Percentiles rank a stretch among this genome's conserved stretches.
These are phyloP conservation scores for Eupithecia dodoneata DNA, from an alignment of 2,888 invertebrate species.

Conservation along the genomic window DNA sequence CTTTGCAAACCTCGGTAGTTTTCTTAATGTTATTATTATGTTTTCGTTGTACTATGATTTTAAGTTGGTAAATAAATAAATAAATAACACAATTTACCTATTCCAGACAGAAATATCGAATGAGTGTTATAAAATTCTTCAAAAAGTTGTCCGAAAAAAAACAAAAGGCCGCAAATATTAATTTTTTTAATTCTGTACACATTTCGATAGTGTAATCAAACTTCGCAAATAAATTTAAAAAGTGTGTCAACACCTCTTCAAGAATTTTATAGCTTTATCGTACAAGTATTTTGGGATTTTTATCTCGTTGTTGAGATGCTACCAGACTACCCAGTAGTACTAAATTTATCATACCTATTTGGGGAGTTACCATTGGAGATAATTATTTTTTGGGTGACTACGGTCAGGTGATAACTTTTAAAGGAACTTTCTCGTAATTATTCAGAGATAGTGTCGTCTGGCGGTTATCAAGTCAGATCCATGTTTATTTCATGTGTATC, in stretches of 20 bases:
- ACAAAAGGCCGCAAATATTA: neutral
- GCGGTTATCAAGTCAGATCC: neutral
- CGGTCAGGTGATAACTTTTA: neutral
- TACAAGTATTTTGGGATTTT: conserved; percentile 16
- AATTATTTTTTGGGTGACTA: neutral
- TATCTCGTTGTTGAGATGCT: conserved; percentile 26
- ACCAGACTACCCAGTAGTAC: conserved; percentile 10
- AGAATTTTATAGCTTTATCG: conserved; percentile 8
- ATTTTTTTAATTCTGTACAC: neutral
- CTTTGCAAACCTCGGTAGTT: too few species aligned
- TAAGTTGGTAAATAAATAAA: too few species aligned
- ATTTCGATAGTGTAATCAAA: neutral
- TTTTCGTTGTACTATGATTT: too few species aligned
- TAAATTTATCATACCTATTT: neutral
- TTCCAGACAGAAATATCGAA: neutral
- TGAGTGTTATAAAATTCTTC: neutral
- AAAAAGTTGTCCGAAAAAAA: neutral
- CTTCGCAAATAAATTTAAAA: neutral
- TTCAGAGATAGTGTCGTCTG: neutral
- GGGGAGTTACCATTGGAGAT: neutral
- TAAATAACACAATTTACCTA: neutral
- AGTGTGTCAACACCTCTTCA: conserved; percentile 3
- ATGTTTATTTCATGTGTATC: neutral
- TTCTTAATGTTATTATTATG: too few species aligned
- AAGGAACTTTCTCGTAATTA: too few species aligned